Conservation (phyloP, 2,113 vertebrate species). For the Pelvicachromis taeniatus region DNA sequence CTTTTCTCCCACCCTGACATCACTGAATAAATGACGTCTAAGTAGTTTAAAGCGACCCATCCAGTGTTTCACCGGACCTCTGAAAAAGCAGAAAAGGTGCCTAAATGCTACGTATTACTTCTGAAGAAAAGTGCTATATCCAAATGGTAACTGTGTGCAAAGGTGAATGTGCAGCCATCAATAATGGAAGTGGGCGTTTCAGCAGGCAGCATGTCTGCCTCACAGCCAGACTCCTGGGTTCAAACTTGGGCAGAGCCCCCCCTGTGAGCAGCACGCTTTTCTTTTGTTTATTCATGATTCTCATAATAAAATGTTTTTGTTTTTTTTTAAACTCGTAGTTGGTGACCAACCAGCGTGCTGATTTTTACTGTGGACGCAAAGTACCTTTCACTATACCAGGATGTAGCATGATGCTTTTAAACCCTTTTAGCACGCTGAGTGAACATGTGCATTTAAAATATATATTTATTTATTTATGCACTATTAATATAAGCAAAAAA, state of each 20-base stretch:
- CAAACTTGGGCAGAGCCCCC: background rate
- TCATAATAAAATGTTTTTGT: background rate
- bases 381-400: background rate
- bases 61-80: background rate
- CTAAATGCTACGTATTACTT: background rate
- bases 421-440: background rate
- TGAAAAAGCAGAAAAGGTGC: background rate
- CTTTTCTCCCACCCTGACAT: background rate
- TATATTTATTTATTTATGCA: background rate
- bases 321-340: too few relatives aligned
- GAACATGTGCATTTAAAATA: background rate
- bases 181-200: background rate
- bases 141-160: background rate
- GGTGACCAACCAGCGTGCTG: background rate
- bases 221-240: background rate
- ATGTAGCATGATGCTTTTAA: background rate
- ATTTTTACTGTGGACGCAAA: background rate
- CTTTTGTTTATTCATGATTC: background rate
- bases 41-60: background rate
- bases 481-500: background rate
- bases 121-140: background rate
- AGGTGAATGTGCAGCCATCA: background rate
- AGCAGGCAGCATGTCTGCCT: background rate
- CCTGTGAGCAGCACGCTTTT: background rate
- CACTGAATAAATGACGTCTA: background rate